phyloP scores from a whole-genome alignment of 1,140 invertebrate genomes.

The Anthonomus grandis region DNA sequence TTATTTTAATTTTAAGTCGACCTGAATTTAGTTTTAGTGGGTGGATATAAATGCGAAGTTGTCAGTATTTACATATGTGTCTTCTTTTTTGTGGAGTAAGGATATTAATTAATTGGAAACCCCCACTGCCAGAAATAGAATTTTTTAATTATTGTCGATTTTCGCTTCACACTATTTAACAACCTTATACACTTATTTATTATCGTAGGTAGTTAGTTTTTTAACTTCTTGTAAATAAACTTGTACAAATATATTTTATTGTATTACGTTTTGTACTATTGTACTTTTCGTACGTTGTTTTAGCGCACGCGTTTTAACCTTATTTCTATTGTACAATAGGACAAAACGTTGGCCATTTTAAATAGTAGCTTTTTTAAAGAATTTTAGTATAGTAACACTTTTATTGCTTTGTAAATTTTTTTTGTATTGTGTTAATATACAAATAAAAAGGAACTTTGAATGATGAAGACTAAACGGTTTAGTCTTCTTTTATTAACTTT shows the following conservation, averaged over 20 bases:
- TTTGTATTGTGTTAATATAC: background rate
- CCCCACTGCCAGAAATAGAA: too few species aligned
- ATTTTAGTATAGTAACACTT: background rate
- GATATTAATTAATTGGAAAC: background rate
- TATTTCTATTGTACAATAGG: background rate
- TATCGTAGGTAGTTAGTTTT: background rate
- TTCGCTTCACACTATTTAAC: too few species aligned
- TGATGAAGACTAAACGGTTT: background rate
- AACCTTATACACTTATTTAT: background rate
- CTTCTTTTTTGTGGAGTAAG: background rate
- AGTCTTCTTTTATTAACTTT: background rate
- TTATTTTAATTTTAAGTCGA: too few species aligned
- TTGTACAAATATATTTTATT: background rate
- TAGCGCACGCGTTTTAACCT: background rate
- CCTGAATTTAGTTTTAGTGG: background rate
- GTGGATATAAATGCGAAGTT: background rate
- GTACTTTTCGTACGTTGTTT: background rate
- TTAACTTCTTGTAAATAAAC: background rate
- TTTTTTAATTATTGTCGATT: background rate
- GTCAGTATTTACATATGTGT: background rate
- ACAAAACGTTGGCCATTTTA: background rate
- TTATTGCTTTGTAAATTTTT: background rate
- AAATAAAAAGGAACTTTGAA: background rate
- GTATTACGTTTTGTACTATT: conserved; percentile 1
- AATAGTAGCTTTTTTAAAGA: background rate